Evolutionary conservation across 2,113 vertebrate species (phyloP).

Genomic region (Phyllopteryx taeniolatus): DNA sequence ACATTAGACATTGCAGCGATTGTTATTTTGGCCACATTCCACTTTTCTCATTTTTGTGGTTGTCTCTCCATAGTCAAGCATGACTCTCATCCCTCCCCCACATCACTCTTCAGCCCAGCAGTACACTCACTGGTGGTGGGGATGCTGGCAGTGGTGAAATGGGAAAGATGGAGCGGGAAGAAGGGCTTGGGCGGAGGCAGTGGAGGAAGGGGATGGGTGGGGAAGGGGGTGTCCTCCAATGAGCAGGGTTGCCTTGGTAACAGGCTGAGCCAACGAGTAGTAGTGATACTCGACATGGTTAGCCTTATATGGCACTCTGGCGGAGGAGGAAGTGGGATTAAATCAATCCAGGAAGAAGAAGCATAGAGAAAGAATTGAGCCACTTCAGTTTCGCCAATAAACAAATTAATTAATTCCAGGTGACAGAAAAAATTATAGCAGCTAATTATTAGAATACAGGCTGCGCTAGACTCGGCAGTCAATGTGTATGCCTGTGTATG

Average conservation of each 20-base stretch:
- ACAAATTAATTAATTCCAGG: conserved; percentile 22
- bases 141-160: conserved; percentile 48
- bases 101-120: conserved; percentile 25
- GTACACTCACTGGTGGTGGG: conserved; percentile 26
- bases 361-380: conserved; percentile 44
- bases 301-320: conserved; percentile 52
- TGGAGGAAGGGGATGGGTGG: conserved; percentile 8
- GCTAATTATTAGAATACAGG: not conserved
- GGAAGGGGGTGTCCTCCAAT: conserved; percentile 33
- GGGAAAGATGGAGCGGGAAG: conserved; percentile 45
- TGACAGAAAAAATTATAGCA: conserved; percentile 1
- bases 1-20: not conserved
- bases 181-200: conserved; percentile 33
- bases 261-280: conserved; percentile 59
- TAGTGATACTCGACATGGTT: conserved; percentile 40
- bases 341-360: conserved; percentile 59
- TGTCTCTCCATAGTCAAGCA: conserved; percentile 30
- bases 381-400: conserved; percentile 28
- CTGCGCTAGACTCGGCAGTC: not conserved
- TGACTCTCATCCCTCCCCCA: conserved; percentile 45
- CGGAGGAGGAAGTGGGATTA: conserved; percentile 56
- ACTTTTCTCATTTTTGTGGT: conserved; percentile 22
- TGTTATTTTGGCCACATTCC: conserved; percentile 27
- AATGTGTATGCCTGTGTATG: conserved; percentile 1
- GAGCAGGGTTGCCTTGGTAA: conserved; percentile 65